Percentiles rank a stretch among this genome's conserved stretches.
phyloP scores from a whole-genome alignment of 2,113 vertebrate genomes.

The Protomyctophum bolini region DNA sequence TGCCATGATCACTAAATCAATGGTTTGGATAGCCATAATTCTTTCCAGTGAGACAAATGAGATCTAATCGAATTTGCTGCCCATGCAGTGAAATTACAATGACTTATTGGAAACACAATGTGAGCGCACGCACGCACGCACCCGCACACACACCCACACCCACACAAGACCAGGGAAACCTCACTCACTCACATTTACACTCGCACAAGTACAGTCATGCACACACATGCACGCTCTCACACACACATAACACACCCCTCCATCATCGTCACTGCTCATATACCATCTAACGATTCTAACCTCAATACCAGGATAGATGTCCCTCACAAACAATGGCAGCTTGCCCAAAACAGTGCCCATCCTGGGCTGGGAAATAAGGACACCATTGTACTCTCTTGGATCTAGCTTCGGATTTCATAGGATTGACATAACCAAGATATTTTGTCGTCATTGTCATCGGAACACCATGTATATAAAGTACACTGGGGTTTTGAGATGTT shows the following conservation, averaged over 20 bases:
- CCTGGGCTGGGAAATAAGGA: constrained; percentile 43
- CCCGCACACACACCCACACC: neutral
- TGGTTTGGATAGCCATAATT: constrained; percentile 20
- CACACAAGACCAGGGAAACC: neutral
- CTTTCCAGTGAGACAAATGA: constrained; percentile 51
- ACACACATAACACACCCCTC: neutral
- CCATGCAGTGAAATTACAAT: constrained; percentile 16
- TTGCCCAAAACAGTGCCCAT: constrained; percentile 32
- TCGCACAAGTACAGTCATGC: neutral
- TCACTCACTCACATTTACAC: neutral
- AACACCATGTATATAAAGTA: neutral
- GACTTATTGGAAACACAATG: constrained; percentile 30
- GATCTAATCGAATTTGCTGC: constrained; percentile 52
- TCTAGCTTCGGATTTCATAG: constrained; percentile 22
- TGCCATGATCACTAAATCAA: constrained; percentile 23
- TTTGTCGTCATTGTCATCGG: constrained; percentile 12
- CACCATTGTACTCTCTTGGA: constrained; percentile 33
- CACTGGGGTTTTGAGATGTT: neutral
- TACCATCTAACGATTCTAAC: constrained; percentile 31
- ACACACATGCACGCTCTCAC: neutral
- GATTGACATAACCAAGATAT: constrained; percentile 27
- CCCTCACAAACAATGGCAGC: constrained; percentile 39
- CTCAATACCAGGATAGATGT: constrained; percentile 50
- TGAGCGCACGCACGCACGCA: neutral
- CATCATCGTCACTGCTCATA: constrained; percentile 35